Evolutionary conservation across 2,888 invertebrate genomes (phyloP).

Genomic region (Chrysomela aeneicollis): DNA sequence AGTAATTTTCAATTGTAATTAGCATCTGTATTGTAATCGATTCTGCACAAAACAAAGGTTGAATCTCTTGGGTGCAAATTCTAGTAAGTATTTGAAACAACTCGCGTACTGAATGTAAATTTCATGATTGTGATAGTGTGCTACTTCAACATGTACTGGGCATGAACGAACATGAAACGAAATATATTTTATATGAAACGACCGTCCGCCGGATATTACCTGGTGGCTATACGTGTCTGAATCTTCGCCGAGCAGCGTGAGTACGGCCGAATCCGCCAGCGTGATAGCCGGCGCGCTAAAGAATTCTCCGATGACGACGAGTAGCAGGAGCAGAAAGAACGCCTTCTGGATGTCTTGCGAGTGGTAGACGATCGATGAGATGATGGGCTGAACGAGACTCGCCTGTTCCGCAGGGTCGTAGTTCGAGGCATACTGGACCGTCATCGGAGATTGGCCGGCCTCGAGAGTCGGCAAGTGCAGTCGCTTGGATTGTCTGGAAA

Average conservation of each 20-base stretch:
- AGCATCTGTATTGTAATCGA: too few species aligned
- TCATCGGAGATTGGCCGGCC: constrained; percentile 76
- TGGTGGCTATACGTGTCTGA: constrained; percentile 93
- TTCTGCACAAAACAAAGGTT: too few species aligned
- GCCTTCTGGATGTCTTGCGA: constrained; percentile 92
- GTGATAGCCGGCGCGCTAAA: constrained; percentile 97
- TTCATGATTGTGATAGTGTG: too few species aligned
- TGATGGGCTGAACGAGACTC: constrained; percentile 88
- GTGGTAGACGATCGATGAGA: constrained; percentile 92
- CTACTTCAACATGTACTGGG: too few species aligned
- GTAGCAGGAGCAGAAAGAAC: constrained; percentile 90
- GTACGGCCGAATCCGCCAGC: constrained; percentile 90
- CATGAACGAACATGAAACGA: too few species aligned
- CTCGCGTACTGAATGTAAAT: too few species aligned
- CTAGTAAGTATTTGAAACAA: too few species aligned
- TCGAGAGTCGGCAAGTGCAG: constrained; percentile 38
- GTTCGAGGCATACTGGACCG: constrained; percentile 78
- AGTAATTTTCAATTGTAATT: too few species aligned
- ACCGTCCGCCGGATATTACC: constrained; percentile 95
- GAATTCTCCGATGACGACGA: constrained; percentile 97
- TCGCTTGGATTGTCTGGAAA: constrained; percentile 60
- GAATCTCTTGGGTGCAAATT: too few species aligned
- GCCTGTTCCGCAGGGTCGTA: constrained; percentile 74
- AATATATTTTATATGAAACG: too few species aligned
- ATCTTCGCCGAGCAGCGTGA: constrained; percentile 88